These are phyloP conservation scores for Parnassius mnemosyne DNA, from an alignment of 2,888 invertebrate genomes.

Conservation along the genomic window DNA sequence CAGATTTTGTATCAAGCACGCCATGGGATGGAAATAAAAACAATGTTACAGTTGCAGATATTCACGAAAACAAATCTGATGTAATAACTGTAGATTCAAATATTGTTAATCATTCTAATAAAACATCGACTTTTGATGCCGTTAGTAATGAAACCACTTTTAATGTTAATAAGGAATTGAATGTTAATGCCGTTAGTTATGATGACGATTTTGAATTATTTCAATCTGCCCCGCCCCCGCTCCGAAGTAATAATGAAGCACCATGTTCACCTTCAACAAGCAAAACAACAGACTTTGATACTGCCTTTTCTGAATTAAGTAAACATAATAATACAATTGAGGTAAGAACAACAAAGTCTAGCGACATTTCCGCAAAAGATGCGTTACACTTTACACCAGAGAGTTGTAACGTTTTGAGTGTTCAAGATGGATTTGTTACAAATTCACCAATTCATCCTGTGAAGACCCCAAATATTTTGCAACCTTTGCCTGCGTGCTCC, in stretches of 20 bases:
- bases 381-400: constrained; percentile 21
- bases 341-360: constrained; percentile 38
- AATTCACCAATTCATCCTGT: constrained; percentile 30
- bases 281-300: constrained; percentile 17
- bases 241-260: constrained; percentile 24
- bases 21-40: constrained; percentile 43
- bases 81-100: constrained; percentile 19
- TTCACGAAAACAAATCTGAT: constrained; percentile 12
- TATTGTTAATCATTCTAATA: constrained; percentile 20
- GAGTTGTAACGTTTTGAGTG: constrained; percentile 33
- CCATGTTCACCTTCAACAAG: constrained; percentile 27
- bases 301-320: constrained; percentile 9
- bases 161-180: constrained; percentile 12
- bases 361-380: constrained; percentile 41
- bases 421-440: constrained; percentile 35
- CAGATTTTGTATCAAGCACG: constrained; percentile 62
- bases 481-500: constrained; percentile 47
- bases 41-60: constrained; percentile 21
- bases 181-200: constrained; percentile 23
- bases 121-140: constrained; percentile 12
- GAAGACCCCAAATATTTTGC: constrained; percentile 44
- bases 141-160: constrained; percentile 34
- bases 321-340: constrained; percentile 33
- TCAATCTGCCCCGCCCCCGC: constrained; percentile 61
- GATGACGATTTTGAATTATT: constrained; percentile 75